Evolutionary conservation across 2,888 invertebrate species (phyloP).

Genomic region (Laothoe populi): DNA sequence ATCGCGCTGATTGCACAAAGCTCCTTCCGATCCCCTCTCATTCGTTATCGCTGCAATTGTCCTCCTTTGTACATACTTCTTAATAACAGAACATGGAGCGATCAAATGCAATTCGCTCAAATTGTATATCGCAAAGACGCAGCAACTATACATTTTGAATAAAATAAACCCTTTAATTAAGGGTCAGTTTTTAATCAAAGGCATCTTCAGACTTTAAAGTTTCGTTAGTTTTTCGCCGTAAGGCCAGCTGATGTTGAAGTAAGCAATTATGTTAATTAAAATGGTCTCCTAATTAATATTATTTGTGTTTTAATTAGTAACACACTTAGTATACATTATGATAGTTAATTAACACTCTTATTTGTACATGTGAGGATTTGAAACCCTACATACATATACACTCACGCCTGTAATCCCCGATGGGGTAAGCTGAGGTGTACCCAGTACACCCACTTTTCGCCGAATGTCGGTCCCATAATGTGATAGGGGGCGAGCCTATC

Average conservation of each 20-base stretch:
- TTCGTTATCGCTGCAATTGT: constrained; percentile 77
- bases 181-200: constrained; percentile 20
- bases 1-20: constrained; percentile 82
- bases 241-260: constrained; percentile 43
- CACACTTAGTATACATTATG: constrained; percentile 38
- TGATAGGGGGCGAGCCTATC: no score
- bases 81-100: constrained; percentile 61
- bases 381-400: no score
- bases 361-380: background rate
- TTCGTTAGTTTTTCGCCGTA: constrained; percentile 37
- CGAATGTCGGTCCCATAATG: no score
- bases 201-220: background rate
- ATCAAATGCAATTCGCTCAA: constrained; percentile 57
- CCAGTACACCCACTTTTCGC: no score
- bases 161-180: constrained; percentile 38
- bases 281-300: constrained; percentile 56
- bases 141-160: constrained; percentile 32
- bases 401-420: no score
- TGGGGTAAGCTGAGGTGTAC: no score
- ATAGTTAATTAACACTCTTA: constrained; percentile 1
- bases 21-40: constrained; percentile 70
- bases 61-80: constrained; percentile 60
- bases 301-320: constrained; percentile 50
- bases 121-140: constrained; percentile 43
- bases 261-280: constrained; percentile 50